These are phyloP conservation scores for Trachelus iudaicus DNA, from an alignment of 2,888 invertebrate species.

Conservation along the genomic window DNA sequence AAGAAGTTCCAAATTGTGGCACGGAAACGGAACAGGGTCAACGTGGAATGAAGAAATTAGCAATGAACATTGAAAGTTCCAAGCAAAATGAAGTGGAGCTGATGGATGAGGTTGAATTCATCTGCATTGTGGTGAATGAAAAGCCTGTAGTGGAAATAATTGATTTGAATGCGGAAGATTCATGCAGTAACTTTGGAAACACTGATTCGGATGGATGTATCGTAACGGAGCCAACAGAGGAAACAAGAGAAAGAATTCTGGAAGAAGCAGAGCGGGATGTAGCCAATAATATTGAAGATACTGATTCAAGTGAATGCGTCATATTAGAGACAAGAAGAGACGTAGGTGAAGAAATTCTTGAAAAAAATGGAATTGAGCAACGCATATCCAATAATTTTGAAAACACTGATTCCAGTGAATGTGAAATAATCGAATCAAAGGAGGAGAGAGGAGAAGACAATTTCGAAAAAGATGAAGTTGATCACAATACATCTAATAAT, in stretches of 20 bases:
- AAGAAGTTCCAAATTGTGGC: background rate
- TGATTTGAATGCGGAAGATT: background rate
- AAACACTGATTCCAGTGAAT: no score
- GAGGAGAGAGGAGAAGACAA: no score
- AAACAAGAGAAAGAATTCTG: background rate
- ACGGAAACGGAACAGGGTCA: background rate
- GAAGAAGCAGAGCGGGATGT: background rate
- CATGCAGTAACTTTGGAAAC: background rate
- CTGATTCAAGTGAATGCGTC: background rate
- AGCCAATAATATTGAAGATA: background rate
- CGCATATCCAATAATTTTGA: background rate
- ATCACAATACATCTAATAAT: background rate
- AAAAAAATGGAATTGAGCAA: background rate
- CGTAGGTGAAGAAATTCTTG: background rate
- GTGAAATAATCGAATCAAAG: no score
- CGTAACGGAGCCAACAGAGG: background rate
- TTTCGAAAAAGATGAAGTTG: background rate
- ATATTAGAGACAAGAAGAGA: background rate
- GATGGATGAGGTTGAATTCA: background rate
- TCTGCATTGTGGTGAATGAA: background rate
- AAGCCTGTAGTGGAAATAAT: background rate
- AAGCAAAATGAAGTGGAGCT: background rate
- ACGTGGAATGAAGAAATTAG: background rate
- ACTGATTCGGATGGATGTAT: background rate
- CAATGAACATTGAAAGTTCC: background rate